Percentiles rank a stretch among this genome's conserved stretches.
Evolutionary conservation across 2,113 vertebrate genomes (phyloP).

Genomic region (Opisthocomus hoazin): DNA sequence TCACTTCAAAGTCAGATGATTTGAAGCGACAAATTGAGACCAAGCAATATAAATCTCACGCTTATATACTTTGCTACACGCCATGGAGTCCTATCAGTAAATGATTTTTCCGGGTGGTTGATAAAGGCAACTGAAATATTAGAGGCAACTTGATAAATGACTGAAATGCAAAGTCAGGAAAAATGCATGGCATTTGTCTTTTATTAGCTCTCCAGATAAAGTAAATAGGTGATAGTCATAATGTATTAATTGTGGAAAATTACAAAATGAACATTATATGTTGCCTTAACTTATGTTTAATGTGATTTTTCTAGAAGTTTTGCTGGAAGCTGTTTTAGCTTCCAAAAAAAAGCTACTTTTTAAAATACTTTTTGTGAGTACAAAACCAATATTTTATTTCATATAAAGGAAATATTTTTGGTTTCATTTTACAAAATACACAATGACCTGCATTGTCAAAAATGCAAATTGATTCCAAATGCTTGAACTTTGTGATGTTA

Average conservation of each 20-base stretch:
- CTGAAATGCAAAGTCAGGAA: neutral
- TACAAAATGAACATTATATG: neutral
- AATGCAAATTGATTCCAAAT: neutral
- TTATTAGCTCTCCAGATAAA: conserved; percentile 5
- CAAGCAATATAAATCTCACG: neutral
- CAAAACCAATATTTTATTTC: neutral
- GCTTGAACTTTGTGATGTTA: neutral
- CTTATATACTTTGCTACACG: conserved; percentile 21
- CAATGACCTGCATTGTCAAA: neutral
- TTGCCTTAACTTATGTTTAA: neutral
- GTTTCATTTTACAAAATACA: neutral
- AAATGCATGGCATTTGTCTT: neutral
- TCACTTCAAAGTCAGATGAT: neutral
- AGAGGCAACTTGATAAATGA: conserved; percentile 25
- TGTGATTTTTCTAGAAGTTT: neutral
- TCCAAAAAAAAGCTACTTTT: neutral
- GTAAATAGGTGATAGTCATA: neutral
- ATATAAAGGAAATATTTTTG: neutral
- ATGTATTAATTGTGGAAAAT: neutral
- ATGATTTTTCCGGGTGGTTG: neutral
- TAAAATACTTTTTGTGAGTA: neutral
- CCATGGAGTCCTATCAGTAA: neutral
- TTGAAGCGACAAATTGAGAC: neutral
- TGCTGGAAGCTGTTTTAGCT: neutral
- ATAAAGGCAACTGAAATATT: neutral